Conservation (phyloP, 2,113 vertebrate genomes). For the Mustela lutreola region DNA sequence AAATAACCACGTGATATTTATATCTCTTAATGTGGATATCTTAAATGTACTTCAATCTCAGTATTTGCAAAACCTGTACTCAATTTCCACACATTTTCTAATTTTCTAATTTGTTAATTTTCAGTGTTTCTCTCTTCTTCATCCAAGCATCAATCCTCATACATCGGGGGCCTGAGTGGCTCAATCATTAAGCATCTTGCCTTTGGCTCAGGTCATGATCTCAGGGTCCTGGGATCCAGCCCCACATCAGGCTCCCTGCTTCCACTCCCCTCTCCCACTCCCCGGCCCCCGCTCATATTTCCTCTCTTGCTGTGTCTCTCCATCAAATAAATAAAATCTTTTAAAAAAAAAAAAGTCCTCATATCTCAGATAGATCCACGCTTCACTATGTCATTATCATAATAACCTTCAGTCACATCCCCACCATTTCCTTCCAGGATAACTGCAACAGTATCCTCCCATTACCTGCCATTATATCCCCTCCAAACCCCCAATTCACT, state of each 20-base stretch:
- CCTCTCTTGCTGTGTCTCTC: no score
- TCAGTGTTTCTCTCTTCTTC: background rate
- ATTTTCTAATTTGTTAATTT: background rate
- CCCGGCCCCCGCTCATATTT: no score
- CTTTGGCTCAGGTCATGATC: no score
- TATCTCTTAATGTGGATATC: background rate
- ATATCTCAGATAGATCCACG: background rate
- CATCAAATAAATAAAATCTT: no score
- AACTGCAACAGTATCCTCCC: background rate
- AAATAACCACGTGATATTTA: background rate
- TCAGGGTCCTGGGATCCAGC: no score
- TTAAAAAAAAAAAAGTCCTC: background rate
- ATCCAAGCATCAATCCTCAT: background rate
- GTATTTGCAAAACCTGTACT: background rate
- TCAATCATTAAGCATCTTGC: no score
- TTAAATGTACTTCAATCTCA: background rate
- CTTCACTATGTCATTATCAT: background rate
- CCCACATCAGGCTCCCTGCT: no score
- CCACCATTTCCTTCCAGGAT: background rate
- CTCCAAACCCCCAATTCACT: background rate
- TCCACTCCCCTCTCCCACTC: no score
- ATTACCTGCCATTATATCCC: background rate
- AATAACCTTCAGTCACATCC: background rate
- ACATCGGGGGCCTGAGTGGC: background rate
- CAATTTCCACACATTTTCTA: background rate